Evolutionary conservation across 2,797 vertebrate species (phyloP).

Genomic region (Poecilia gillii): DNA sequence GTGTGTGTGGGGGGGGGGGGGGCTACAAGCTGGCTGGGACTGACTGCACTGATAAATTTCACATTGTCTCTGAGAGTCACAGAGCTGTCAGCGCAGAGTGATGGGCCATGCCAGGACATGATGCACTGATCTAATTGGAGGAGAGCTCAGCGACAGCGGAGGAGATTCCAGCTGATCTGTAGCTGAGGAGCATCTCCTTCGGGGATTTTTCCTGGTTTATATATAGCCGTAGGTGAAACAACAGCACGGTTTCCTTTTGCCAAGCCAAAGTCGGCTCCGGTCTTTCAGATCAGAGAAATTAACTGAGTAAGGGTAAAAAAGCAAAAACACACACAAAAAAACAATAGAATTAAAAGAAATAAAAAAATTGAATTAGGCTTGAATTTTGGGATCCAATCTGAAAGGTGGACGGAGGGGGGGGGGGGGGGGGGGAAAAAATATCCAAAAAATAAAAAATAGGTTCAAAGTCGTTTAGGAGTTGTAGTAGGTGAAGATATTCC

Average conservation of each 20-base stretch:
- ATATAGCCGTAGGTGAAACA: constrained; percentile 48
- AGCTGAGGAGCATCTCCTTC: constrained; percentile 31
- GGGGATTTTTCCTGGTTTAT: constrained; percentile 43
- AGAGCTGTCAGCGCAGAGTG: constrained; percentile 70
- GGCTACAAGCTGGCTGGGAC: constrained; percentile 43
- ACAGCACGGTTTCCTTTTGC: not conserved
- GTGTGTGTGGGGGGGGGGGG: not conserved
- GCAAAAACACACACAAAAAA: no score
- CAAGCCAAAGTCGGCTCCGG: not conserved
- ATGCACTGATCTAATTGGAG: constrained; percentile 71
- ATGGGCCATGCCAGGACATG: constrained; percentile 67
- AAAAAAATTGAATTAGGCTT: not conserved
- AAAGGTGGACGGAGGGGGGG: no score
- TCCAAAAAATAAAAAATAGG: not conserved
- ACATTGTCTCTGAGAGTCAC: constrained; percentile 62
- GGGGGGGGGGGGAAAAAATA: no score
- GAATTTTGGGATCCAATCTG: not conserved
- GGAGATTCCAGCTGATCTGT: constrained; percentile 61
- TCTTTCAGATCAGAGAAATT: not conserved
- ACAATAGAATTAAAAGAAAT: no score
- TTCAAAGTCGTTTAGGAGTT: not conserved
- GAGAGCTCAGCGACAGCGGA: constrained; percentile 59
- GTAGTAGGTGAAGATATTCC: constrained; percentile 7
- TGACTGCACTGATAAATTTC: constrained; percentile 64
- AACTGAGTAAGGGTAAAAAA: not conserved